Percentiles rank a stretch among this genome's conserved stretches.
Conservation (phyloP, 2,888 invertebrate genomes). For the Lasioglossum figueresi region DNA sequence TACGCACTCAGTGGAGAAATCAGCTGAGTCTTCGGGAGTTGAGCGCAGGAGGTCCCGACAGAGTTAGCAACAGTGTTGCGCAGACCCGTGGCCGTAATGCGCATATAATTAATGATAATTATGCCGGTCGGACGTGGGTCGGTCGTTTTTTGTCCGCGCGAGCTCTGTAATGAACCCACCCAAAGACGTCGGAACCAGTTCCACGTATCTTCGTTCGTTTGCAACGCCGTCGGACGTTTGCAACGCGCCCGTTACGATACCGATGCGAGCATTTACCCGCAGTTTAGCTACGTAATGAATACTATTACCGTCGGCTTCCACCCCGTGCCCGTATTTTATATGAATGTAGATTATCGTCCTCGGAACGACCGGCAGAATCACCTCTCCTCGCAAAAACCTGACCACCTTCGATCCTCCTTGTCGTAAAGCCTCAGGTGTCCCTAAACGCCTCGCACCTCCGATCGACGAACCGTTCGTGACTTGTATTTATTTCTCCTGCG, state of each 20-base stretch:
- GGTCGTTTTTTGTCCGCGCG: slow-evolving; percentile 62
- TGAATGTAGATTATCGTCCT: slow-evolving; percentile 47
- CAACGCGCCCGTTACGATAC: slow-evolving; percentile 64
- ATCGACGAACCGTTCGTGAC: slow-evolving; percentile 12
- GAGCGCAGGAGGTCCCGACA: slow-evolving; percentile 11
- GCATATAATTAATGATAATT: slow-evolving; percentile 73
- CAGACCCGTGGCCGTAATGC: slow-evolving; percentile 64
- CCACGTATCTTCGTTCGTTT: slow-evolving; percentile 64
- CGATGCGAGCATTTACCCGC: slow-evolving; percentile 66
- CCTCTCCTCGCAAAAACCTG: neutral
- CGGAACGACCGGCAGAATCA: slow-evolving; percentile 16
- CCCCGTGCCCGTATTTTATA: slow-evolving; percentile 55
- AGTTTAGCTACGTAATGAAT: slow-evolving; percentile 65
- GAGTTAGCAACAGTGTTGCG: slow-evolving; percentile 66
- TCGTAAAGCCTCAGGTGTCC: neutral
- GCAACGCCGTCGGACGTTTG: slow-evolving; percentile 58
- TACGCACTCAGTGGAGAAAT: neutral
- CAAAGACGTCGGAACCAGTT: slow-evolving; percentile 73
- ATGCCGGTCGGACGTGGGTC: slow-evolving; percentile 56
- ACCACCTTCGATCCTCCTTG: neutral
- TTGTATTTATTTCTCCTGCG: too few relatives aligned
- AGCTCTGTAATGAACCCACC: slow-evolving; percentile 65
- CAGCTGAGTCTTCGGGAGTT: neutral
- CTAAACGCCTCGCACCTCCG: slow-evolving; percentile 15
- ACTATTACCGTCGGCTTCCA: slow-evolving; percentile 58